Percentiles rank a stretch among this genome's conserved stretches.
phyloP scores from a whole-genome alignment of 2,888 invertebrate species.

The Sinhomidia bicolor region DNA sequence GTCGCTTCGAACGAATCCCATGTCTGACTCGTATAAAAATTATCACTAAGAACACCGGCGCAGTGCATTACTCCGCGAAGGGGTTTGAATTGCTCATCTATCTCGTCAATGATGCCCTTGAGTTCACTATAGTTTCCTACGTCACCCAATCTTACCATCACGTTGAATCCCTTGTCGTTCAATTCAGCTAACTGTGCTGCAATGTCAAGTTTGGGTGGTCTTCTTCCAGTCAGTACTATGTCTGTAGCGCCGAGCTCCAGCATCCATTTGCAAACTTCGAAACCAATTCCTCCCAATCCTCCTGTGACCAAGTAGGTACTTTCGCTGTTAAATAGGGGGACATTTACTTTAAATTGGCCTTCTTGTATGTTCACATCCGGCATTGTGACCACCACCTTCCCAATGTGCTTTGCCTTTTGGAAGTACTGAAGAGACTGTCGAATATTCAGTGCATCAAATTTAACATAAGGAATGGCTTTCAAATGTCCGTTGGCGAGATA shows the following conservation, averaged over 20 bases:
- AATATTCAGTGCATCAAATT: conserved; percentile 20
- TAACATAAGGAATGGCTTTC: background rate
- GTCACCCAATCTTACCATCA: background rate
- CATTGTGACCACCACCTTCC: conserved; percentile 45
- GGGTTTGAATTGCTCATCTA: background rate
- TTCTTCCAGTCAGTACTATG: conserved; percentile 6
- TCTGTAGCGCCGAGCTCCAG: background rate
- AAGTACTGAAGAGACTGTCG: conserved; percentile 35
- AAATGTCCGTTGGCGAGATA: background rate
- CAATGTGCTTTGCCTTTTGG: conserved; percentile 59
- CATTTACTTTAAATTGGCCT: background rate
- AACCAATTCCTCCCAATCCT: conserved; percentile 39
- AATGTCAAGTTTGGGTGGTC: background rate
- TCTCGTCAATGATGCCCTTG: background rate
- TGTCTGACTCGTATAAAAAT: conserved; percentile 43
- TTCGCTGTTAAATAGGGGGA: background rate
- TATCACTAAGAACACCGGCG: conserved; percentile 66
- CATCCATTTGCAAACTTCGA: conserved; percentile 50
- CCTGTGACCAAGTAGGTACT: conserved; percentile 49
- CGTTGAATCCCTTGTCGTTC: background rate
- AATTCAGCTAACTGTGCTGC: background rate
- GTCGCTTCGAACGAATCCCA: conserved; percentile 62
- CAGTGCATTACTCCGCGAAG: conserved; percentile 68
- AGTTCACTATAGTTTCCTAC: background rate
- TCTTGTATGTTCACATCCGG: background rate